Base-by-base conservation (phyloP, 2,113 vertebrate species). In the Laticauda colubrina region DNA sequence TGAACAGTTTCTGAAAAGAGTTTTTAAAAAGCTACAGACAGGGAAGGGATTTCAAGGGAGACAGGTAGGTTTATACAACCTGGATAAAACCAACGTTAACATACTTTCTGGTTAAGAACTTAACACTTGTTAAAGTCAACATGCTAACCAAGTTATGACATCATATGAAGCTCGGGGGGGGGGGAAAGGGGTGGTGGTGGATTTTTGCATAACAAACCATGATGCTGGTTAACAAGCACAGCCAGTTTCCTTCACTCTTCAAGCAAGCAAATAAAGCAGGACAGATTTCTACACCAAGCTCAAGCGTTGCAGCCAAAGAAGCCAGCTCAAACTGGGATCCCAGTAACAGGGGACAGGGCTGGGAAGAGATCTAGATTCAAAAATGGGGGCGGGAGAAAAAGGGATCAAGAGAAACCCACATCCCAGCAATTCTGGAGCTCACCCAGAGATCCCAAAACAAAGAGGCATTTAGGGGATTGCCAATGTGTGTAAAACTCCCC, bases 41-140 rank as follows among this genome's bases (percentile, higher is more conserved):
- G 95, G 89, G 89, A 91, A 59, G 92, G 85, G 69, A 91, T 91
- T 51, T 69, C 11, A 55, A 94, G 69, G 21, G 92, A 90, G 95
- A 91, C 91, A n/a, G 93, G 87, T 11, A 43, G 2, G 59, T 93
- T 96, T 95, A 96, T 95, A 95, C 92, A 94, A 34, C 34, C 2
- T 1, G 29, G 24, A 48, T 15, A 43, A 85, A 48, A 26, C 24
- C 23, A 39, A 26, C 0, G 91, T 24, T 24, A 21, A 95, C 92
- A 93, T 91, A 91, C 94, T 94, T 93, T 93, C 87, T 92, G 90
- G 57, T 53, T 91, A 90, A 53, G 7, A 21, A 24, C 45, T 1
- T n/a, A 85, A 93, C 23, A 45, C 56, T 34, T 87, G 55, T 51
- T 9, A 15, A 20, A 21, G 21, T 3, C 12, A 45, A 81, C 61